These are phyloP conservation scores for Bufo bufo DNA, from an alignment of 2,113 vertebrate genomes.

Conservation along the genomic window DNA sequence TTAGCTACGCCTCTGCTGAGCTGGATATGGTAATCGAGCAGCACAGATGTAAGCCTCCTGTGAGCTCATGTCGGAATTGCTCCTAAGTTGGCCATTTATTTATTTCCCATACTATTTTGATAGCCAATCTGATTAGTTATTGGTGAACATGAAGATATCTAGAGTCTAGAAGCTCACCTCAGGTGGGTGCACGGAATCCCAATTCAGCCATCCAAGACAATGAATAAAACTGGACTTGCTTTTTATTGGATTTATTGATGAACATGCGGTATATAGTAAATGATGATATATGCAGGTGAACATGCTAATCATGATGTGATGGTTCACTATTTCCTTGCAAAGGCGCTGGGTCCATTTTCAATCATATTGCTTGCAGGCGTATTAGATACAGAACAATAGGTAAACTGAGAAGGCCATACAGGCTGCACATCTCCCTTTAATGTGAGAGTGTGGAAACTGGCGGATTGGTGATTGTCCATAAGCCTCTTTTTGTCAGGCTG, in stretches of 20 bases:
- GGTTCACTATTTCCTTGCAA: background rate
- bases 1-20: background rate
- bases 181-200: no score
- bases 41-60: background rate
- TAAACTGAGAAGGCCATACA: constrained; percentile 58
- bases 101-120: background rate
- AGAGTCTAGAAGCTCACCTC: no score
- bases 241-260: background rate
- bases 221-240: no score
- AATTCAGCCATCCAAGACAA: no score
- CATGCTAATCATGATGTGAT: background rate
- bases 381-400: constrained; percentile 57
- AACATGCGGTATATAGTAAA: background rate
- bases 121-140: no score
- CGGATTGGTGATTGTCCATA: constrained; percentile 61
- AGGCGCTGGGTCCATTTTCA: constrained; percentile 36
- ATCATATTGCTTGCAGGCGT: constrained; percentile 50
- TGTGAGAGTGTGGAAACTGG: constrained; percentile 56
- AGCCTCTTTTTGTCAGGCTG: constrained; percentile 62
- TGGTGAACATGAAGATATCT: no score
- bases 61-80: background rate
- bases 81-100: background rate
- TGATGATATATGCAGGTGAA: background rate
- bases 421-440: constrained; percentile 46
- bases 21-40: background rate